Conservation (phyloP, 2,113 vertebrate genomes). For the Macaca mulatta region DNA sequence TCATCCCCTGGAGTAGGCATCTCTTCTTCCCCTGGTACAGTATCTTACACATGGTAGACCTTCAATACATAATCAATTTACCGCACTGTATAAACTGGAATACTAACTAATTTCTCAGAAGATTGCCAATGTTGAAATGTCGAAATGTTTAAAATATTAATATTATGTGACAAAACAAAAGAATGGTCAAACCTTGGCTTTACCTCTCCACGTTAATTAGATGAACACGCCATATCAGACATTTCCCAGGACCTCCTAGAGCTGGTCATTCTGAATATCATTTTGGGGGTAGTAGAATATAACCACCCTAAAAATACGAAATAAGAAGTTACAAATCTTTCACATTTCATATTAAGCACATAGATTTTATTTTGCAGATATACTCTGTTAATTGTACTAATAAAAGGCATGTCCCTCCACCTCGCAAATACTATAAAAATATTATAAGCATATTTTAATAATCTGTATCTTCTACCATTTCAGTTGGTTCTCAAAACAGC, state of each 20-base stretch:
- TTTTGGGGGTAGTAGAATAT: conserved; percentile 10
- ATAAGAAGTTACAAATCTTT: conserved; percentile 32
- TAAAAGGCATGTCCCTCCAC: not conserved
- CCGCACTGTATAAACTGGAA: not conserved
- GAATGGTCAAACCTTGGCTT: not conserved
- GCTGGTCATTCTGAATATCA: not conserved
- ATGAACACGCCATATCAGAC: not conserved
- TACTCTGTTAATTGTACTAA: not conserved
- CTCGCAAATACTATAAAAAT: not conserved
- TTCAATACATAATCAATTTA: not conserved
- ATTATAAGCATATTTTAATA: not conserved
- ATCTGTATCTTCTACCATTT: not conserved
- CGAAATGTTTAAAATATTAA: not conserved
- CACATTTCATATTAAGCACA: not conserved
- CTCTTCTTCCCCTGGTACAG: not conserved
- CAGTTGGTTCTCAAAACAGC: conserved; percentile 6
- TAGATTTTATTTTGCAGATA: not conserved
- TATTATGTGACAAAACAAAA: not conserved
- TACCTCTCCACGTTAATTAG: not conserved
- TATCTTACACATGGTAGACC: not conserved
- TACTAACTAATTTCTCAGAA: conserved; percentile 15
- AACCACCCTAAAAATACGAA: conserved; percentile 29
- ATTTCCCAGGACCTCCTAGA: not conserved
- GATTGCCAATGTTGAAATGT: not conserved
- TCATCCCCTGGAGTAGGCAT: not conserved